Evolutionary conservation across 2,797 vertebrate species (phyloP).

Genomic region (Hybognathus amarus): DNA sequence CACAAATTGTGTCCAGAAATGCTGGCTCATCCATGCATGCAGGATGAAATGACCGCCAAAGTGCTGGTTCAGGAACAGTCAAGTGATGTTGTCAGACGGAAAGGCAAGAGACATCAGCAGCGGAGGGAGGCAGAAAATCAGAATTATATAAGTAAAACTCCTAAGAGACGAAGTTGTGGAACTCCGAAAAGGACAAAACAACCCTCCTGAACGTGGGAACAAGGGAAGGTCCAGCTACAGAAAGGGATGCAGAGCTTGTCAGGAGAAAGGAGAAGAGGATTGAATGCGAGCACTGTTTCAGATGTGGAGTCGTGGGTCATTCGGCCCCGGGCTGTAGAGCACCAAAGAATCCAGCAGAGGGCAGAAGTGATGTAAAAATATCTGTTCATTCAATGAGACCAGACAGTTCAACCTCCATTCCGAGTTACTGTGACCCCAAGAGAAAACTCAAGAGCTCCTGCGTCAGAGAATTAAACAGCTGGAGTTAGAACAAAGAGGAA

Average conservation of each 20-base stretch:
- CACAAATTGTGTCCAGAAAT: neutral
- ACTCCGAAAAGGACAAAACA: neutral
- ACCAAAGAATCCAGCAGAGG: neutral
- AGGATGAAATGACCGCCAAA: neutral
- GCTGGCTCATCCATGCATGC: neutral
- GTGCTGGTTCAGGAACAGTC: neutral
- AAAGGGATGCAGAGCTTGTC: neutral
- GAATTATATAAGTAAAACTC: neutral
- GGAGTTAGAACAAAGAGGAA: neutral
- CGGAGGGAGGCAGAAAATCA: neutral
- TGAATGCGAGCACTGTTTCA: neutral
- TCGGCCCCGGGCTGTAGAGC: neutral
- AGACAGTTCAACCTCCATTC: neutral
- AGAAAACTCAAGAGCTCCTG: conserved; percentile 9
- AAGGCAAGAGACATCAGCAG: neutral
- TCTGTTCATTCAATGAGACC: neutral
- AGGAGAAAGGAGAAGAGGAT: neutral
- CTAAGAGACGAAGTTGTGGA: neutral
- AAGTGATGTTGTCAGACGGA: neutral
- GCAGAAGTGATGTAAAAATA: neutral
- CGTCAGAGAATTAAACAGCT: neutral
- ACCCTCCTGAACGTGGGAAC: neutral
- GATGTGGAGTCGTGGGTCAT: too few species aligned
- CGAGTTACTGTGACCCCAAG: neutral
- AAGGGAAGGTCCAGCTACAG: neutral